Percentiles rank a stretch among this genome's conserved stretches.
These are phyloP conservation scores for Drosophila buzzatii DNA, from an alignment of 2,888 invertebrate genomes.

Conservation along the genomic window DNA sequence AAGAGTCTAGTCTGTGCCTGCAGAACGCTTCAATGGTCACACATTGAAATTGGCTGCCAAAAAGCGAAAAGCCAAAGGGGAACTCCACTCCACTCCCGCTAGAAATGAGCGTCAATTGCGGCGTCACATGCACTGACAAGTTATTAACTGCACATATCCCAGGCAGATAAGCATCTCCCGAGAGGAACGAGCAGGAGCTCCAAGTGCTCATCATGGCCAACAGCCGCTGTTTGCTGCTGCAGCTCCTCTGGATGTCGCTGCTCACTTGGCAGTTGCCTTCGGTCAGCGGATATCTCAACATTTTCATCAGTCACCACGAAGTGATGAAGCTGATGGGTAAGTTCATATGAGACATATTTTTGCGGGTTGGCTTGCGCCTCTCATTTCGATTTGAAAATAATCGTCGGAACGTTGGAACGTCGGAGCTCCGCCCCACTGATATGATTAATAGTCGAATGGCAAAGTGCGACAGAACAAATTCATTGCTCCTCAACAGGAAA, in stretches of 20 bases:
- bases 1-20: constrained; percentile 22
- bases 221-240: constrained; percentile 30
- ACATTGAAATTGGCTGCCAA: constrained; percentile 64
- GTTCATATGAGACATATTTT: constrained; percentile 62
- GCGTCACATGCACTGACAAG: constrained; percentile 63
- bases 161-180: constrained; percentile 21
- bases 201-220: constrained; percentile 30
- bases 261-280: constrained; percentile 82
- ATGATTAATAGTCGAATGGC: constrained; percentile 72
- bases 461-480: constrained; percentile 70
- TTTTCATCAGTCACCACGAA: constrained; percentile 92
- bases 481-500: constrained; percentile 67
- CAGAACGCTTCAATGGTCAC: constrained; percentile 35
- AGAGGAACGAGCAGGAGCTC: background rate
- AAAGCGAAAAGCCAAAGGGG: constrained; percentile 16
- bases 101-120: constrained; percentile 54
- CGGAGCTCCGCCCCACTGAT: constrained; percentile 30
- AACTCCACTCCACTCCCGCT: background rate
- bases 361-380: constrained; percentile 1
- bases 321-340: constrained; percentile 92
- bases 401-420: constrained; percentile 20
- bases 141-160: constrained; percentile 50
- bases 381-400: constrained; percentile 46
- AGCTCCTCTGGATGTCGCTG: constrained; percentile 69
- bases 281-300: constrained; percentile 90